Base-by-base conservation (phyloP, 1,140 invertebrate species). In the Micrasema minimum region DNA sequence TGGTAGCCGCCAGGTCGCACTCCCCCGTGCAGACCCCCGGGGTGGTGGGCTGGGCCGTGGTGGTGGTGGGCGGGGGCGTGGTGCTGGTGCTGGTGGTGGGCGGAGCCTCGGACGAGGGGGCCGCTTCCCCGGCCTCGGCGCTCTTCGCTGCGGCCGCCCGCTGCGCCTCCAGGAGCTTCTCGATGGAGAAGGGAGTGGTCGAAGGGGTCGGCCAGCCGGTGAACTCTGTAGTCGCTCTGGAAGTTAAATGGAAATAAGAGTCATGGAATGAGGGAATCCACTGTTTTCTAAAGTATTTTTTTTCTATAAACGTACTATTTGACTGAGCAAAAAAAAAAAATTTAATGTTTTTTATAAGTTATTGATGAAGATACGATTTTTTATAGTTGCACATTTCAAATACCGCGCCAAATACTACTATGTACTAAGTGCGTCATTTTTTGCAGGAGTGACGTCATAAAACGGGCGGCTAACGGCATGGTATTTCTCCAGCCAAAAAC, bases 141-240 rank as follows among this genome's bases (percentile, higher is more conserved):
- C 78, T 78, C 66, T 78, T 80, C 6, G 88, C 85, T 0, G 88
- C 87, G 0, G 89, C 88, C 12, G 88, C 88, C 71, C 88, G 86
- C 35, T 91, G 91, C n/a, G 88, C 87, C 77, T 91, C 91, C 43
- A 93, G 78, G 0, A 94, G 80, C 78, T 93, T 92, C 77, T 93
- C 92, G 45, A 93, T 91, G 0, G 92, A 93, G 53, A 94, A 90
- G 5, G 93, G 92, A 0, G 92, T 94, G 0, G 93, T 94, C 0
- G 92, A 91, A 3, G 90, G 88, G 5, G 93, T 92, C 10, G 93
- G 92, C 93, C 93, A 96, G 14, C 93, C 93, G 9, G 93, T 94
- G 76, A 96, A 96, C 79, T 93, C 92, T 1, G 93, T 95, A 12
- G 92, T 93, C 50, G 90, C 90, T 80, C 94, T 93, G 77, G 45